These are phyloP conservation scores for Sebastes minor DNA, from an alignment of 2,797 vertebrate genomes.

Conservation along the genomic window DNA sequence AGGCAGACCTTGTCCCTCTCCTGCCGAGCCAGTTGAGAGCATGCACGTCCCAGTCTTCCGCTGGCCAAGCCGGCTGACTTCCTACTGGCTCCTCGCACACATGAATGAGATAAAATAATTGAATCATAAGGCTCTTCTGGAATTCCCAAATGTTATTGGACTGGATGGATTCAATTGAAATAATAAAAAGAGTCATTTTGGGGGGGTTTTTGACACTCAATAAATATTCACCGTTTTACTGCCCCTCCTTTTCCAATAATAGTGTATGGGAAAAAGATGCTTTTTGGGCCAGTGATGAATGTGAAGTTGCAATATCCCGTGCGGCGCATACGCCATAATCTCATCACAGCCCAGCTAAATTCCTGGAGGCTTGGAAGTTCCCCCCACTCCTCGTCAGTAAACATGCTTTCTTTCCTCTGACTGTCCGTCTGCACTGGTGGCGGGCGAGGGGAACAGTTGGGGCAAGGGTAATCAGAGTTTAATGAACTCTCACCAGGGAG, in stretches of 20 bases:
- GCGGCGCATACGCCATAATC: not conserved
- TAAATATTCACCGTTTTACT: not conserved
- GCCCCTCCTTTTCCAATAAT: not conserved
- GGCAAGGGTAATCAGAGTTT: constrained; percentile 42
- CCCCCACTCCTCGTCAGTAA: not conserved
- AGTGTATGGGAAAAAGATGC: not conserved
- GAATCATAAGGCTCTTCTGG: not conserved
- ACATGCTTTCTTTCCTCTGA: not conserved
- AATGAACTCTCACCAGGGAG: constrained; percentile 48
- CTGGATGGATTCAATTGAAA: not conserved
- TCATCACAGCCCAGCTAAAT: not conserved
- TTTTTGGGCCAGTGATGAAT: not conserved
- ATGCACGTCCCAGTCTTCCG: not conserved
- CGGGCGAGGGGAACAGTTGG: not conserved
- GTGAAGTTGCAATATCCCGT: not conserved
- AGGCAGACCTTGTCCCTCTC: not conserved
- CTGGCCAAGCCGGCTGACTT: not conserved
- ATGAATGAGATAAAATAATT: not conserved
- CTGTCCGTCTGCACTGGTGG: not conserved
- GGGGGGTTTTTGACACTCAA: not conserved
- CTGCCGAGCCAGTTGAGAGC: no score
- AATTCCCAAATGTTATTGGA: not conserved
- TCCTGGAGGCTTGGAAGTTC: not conserved
- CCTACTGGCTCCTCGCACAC: not conserved
- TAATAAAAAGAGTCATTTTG: not conserved